Evolutionary conservation across 2,797 vertebrate genomes (phyloP).

Genomic region (Philypnodon macrostomus): DNA sequence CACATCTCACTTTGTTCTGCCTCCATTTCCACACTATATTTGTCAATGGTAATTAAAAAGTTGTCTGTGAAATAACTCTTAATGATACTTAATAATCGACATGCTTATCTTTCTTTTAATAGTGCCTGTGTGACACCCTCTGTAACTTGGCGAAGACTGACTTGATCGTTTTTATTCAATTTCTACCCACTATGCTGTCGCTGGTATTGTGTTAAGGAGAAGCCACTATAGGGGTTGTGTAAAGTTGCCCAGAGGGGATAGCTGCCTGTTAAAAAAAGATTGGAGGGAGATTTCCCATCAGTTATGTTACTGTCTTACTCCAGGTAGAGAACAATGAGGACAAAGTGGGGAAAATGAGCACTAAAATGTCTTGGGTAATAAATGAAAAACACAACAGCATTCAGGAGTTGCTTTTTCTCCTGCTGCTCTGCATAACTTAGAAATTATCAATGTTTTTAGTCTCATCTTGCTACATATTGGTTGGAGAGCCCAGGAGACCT

Average conservation of each 20-base stretch:
- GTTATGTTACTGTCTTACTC: conserved; percentile 15
- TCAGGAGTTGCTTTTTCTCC: conserved; percentile 39
- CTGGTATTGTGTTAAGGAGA: neutral
- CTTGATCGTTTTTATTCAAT: neutral
- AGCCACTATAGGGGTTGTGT: conserved; percentile 11
- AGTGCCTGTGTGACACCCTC: no score
- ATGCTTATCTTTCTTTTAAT: no score
- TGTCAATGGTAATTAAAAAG: no score
- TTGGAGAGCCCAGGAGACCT: conserved; percentile 74
- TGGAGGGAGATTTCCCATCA: conserved; percentile 33
- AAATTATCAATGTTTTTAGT: conserved; percentile 76
- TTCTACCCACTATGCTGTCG: neutral
- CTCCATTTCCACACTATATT: no score
- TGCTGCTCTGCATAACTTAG: conserved; percentile 56
- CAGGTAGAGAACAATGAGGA: conserved; percentile 20
- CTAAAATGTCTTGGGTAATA: conserved; percentile 46
- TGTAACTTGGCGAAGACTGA: no score
- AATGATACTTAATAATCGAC: no score
- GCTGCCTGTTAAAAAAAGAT: conserved; percentile 22
- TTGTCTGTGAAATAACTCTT: no score
- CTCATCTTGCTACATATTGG: conserved; percentile 71
- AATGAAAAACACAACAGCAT: conserved; percentile 41
- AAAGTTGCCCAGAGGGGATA: conserved; percentile 11
- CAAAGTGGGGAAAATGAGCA: conserved; percentile 51
- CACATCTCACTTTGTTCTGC: no score